Base-by-base conservation (phyloP, 2,797 vertebrate genomes). In the Ptychadena robeensis region DNA sequence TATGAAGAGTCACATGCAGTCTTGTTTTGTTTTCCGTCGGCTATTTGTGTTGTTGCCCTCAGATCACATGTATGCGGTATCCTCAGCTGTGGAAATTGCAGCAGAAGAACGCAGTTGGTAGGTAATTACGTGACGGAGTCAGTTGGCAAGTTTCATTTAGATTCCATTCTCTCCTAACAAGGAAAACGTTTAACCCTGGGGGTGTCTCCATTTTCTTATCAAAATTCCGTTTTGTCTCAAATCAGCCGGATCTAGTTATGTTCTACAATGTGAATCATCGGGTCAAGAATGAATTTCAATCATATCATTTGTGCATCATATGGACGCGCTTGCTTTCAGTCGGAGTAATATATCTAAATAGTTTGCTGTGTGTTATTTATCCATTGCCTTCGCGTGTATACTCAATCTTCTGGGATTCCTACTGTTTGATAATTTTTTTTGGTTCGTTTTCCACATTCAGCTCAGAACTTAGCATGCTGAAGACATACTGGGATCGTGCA, bases 191-290 rank as follows among this genome's bases (percentile, higher is more conserved):
- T 70, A 38, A 63, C 34, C 78, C 53, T n/a, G 28, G 78, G 53
- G 78, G 59, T 44, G 68, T 9, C 67, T 80, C 78, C 38, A 57
- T 80, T 61, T 61, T 80, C 32, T 32, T 63, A 80, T 80, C 68
- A 38, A 30, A 61, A 71, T 71, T 57, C 30, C 31, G 66, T 72
- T 71, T 70, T 80, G 78, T 80, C 57, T 71, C 22, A 70, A 61
- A 70, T 69, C 77, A 72, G 53, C 78, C 15, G 37, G 78, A 80
- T 63, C 34, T 71, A 40, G 31, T 63, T 68, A 3, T 64, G 68
- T 71, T 59, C 34, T 71, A 32, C 57, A 38, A 57, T 64, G 57
- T 27, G 34, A 57, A n/a, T 18, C 27, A 44, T 79, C 34, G 37
- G 63, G 31, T 10, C 38, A 68, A 78, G 28, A 79, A 79, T 68